A percentile compares a stretch with the other conserved stretches of the same genome.
phyloP scores from a whole-genome alignment of 2,888 invertebrate genomes.

The Alcis repandata region DNA sequence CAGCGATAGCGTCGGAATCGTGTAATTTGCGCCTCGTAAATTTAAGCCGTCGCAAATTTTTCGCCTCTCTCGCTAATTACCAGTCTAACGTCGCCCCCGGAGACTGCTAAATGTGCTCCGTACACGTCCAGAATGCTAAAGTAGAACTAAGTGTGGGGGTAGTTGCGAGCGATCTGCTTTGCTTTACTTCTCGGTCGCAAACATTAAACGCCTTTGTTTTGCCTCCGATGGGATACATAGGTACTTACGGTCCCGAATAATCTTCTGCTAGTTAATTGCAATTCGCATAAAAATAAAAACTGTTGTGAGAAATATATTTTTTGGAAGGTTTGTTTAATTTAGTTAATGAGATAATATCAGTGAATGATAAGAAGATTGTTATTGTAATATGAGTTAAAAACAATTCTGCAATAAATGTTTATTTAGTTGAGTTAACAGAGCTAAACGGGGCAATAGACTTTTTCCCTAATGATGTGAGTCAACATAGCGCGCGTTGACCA shows the following conservation, averaged over 20 bases:
- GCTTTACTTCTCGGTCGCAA: conserved; percentile 62
- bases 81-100: conserved; percentile 81
- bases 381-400: background rate
- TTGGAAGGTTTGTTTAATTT: too few species aligned
- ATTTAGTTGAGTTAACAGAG: conserved; percentile 48
- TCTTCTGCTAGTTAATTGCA: conserved; percentile 61
- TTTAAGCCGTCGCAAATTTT: conserved; percentile 86
- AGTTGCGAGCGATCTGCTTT: conserved; percentile 69
- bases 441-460: conserved; percentile 43
- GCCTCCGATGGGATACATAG: conserved; percentile 72
- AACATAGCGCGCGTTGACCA: conserved; percentile 66
- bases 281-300: conserved; percentile 48
- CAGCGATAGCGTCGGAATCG: conserved; percentile 83
- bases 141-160: conserved; percentile 67
- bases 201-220: conserved; percentile 82
- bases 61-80: conserved; percentile 85
- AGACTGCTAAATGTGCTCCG: conserved; percentile 83
- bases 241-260: conserved; percentile 59
- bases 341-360: conserved; percentile 5
- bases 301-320: too few species aligned
- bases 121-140: conserved; percentile 82
- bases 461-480: conserved; percentile 71
- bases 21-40: conserved; percentile 87
- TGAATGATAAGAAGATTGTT: background rate
- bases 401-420: background rate